Conservation (phyloP, 2,888 invertebrate genomes). For the Falcaria lacertinaria region DNA sequence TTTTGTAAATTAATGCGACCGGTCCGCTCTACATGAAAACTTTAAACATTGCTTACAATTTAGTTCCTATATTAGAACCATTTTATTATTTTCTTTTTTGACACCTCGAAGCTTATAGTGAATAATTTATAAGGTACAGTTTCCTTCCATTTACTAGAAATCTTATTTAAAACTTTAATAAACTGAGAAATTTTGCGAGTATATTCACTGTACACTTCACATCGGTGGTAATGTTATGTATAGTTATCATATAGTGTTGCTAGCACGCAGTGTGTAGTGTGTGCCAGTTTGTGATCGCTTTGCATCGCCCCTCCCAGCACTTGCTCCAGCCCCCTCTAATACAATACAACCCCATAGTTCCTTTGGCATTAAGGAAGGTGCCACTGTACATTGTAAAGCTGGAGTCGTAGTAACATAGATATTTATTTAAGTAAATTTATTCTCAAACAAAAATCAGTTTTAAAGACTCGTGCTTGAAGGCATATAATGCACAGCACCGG, state of each 20-base stretch:
- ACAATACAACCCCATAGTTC: too few species aligned
- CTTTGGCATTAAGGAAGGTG: too few species aligned
- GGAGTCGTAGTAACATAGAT: too few species aligned
- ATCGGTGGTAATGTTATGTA: neutral
- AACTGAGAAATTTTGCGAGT: too few species aligned
- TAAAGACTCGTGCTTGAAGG: neutral
- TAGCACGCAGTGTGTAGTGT: conserved; percentile 7
- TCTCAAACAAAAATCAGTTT: too few species aligned
- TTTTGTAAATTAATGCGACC: neutral
- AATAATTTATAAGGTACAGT: neutral
- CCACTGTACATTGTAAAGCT: too few species aligned
- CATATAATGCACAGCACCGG: neutral
- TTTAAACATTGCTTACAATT: neutral
- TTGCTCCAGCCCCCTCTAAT: conserved; percentile 22
- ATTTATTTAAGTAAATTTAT: too few species aligned
- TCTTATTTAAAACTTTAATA: too few species aligned
- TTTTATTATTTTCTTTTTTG: neutral
- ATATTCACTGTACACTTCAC: neutral
- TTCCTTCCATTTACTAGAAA: too few species aligned
- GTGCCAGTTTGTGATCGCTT: conserved; percentile 52
- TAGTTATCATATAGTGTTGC: neutral
- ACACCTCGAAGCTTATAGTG: neutral
- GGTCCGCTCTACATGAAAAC: neutral
- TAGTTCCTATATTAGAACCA: neutral
- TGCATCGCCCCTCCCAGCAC: conserved; percentile 50